Base-by-base conservation (phyloP, 2,888 invertebrate species). In the Eupelmus urozonus region DNA sequence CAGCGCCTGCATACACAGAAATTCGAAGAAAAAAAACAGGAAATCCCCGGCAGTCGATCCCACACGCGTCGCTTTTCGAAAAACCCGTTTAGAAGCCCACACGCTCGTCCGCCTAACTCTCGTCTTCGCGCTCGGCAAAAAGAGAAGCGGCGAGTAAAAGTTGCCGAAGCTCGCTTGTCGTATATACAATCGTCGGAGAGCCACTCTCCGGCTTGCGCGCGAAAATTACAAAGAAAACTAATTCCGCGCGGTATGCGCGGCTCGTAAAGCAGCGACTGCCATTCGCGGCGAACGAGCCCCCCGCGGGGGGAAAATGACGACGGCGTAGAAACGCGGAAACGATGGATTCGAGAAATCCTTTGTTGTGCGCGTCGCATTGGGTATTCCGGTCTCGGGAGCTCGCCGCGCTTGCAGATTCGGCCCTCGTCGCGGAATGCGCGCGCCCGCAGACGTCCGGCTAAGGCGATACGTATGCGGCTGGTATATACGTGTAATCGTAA, bases 151-250 rank as follows among this genome's bases (percentile, higher is more conserved):
- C n/a, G 20, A 18, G 53, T 49, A 65, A 27, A 65, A 65, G 49
- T 62, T 42, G 20, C 20, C 27, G 18, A 65, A 65, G n/a, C 65
- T 23, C 40, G 42, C 13, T 20, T 63, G 34, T 62, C n/a, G 1
- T 20, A 29, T 42, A 42, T 40, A 20, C 5, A 2, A 9, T 7
- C 23, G 16, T 20, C 45, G 23, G 5, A 34, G 3, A 34, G 9
- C n/a, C n/a, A n/a, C n/a, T n/a, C n/a, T n/a, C n/a, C n/a, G n/a
- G 42, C 11, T 13, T 11, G 25, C 18, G 27, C 9, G 29, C 18
- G 45, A 59, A 45, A 70, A 70, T 40, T 27, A 59, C 70, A 63
- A 62, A 63, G 55, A 55, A 63, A 72, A 72, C 11, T 45, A 63
- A 72, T 72, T 53, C 40, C 53, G 20, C 23, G 18, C 25, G 72